These are phyloP conservation scores for Heliopora coerulea DNA, from an alignment of 92 coral and sea anemone genomes.

Conservation along the genomic window DNA sequence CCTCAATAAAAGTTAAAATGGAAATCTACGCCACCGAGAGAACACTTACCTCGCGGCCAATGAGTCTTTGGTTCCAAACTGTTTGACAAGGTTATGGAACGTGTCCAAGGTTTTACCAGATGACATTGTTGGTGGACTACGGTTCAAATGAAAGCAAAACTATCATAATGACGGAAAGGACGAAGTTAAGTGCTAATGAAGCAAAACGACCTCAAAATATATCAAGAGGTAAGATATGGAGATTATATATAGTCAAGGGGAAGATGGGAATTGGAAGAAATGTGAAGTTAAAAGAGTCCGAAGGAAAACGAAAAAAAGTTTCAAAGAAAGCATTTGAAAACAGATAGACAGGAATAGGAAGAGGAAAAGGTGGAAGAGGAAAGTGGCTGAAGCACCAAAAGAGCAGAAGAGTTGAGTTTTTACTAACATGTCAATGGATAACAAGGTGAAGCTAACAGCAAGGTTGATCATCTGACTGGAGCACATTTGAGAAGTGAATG, in stretches of 20 bases:
- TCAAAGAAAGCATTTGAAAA: no score
- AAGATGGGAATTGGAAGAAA: no score
- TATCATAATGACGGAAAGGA: no score
- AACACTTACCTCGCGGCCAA: constrained; percentile 58
- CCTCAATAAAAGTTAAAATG: no score
- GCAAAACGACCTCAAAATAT: no score
- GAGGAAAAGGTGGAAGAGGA: constrained; percentile 69
- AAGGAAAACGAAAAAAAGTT: no score
- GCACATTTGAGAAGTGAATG: constrained; percentile 49
- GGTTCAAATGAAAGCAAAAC: not conserved
- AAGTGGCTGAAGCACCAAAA: constrained; percentile 42
- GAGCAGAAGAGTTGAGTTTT: not conserved
- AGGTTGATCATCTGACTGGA: constrained; percentile 76
- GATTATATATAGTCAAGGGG: no score
- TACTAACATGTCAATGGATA: constrained; percentile 65
- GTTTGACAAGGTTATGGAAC: constrained; percentile 60
- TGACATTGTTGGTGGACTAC: constrained; percentile 25
- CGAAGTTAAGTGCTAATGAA: no score
- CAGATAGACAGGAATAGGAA: constrained; percentile 59
- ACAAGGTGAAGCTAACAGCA: constrained; percentile 70
- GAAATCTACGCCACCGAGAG: no score
- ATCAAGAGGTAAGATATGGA: no score
- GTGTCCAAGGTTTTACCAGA: constrained; percentile 39
- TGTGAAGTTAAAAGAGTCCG: no score
- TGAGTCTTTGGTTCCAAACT: constrained; percentile 70